phyloP scores from a whole-genome alignment of 1,140 invertebrate genomes.

The Drosophila rhopaloa region DNA sequence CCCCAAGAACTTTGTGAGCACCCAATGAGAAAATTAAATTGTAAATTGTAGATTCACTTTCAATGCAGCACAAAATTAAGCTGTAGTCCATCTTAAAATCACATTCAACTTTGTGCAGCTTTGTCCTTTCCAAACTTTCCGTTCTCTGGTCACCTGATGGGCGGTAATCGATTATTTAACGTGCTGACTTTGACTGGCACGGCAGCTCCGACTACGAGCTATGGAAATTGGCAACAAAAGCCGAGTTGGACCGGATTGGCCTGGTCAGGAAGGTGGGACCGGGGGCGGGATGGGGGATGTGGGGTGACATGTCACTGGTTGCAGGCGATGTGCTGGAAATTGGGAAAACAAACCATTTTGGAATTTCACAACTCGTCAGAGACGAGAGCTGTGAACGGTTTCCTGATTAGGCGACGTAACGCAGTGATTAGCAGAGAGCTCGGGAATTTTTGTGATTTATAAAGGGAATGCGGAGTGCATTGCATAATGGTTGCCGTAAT shows the following conservation, averaged over 20 bases:
- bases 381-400: conserved; percentile 16
- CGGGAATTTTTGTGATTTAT: conserved; percentile 3
- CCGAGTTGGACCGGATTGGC: conserved; percentile 30
- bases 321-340: conserved; percentile 19
- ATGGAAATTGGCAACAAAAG: conserved; percentile 37
- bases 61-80: conserved; percentile 15
- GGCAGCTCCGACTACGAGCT: conserved; percentile 18
- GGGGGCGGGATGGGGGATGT: not conserved
- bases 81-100: conserved; percentile 23
- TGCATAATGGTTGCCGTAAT: conserved; percentile 36
- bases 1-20: too few species aligned
- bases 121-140: conserved; percentile 34
- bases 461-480: not conserved
- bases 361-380: conserved; percentile 45
- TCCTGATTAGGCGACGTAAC: conserved; percentile 47
- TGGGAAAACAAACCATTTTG: conserved; percentile 32
- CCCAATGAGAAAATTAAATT: not conserved
- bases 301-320: conserved; percentile 32
- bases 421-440: conserved; percentile 44
- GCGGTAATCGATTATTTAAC: conserved; percentile 52
- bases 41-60: not conserved
- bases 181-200: conserved; percentile 49
- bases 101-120: conserved; percentile 24
- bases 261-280: conserved; percentile 15
- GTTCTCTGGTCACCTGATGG: conserved; percentile 26